Conservation (phyloP, 1,140 invertebrate genomes). For the Drosophila suzukii region DNA sequence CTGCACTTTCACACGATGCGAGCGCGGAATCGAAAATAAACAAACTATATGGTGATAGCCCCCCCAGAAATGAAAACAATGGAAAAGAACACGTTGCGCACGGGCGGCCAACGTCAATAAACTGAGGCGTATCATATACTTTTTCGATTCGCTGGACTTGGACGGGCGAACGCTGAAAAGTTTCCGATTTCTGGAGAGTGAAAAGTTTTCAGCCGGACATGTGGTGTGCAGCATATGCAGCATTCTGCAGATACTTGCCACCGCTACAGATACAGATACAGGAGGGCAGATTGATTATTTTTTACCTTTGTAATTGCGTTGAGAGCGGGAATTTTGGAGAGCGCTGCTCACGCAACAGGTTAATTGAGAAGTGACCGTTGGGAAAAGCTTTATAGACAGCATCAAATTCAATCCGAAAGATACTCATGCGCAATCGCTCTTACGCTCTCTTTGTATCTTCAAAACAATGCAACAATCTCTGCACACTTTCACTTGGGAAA, state of each 20-base stretch:
- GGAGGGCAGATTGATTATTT: conserved; percentile 49
- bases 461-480: conserved; percentile 76
- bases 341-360: conserved; percentile 68
- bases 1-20: conserved; percentile 68
- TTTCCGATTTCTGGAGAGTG: conserved; percentile 28
- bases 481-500: conserved; percentile 70
- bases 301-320: conserved; percentile 42
- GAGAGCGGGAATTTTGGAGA: conserved; percentile 8
- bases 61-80: conserved; percentile 27
- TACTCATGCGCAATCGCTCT: conserved; percentile 56
- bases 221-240: conserved; percentile 72
- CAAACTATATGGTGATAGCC: conserved; percentile 8
- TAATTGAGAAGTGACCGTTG: conserved; percentile 52
- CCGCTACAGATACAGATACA: conserved; percentile 13
- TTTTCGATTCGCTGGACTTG: conserved; percentile 60
- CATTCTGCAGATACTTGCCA: conserved; percentile 46
- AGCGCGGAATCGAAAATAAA: conserved; percentile 35
- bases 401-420: conserved; percentile 10
- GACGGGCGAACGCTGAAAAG: conserved; percentile 9
- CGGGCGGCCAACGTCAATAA: conserved; percentile 62
- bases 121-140: conserved; percentile 53
- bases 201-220: conserved; percentile 39
- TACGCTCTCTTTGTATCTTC: conserved; percentile 18
- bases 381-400: conserved; percentile 13
- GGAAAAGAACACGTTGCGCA: conserved; percentile 65